Percentiles rank a stretch among this genome's conserved stretches.
phyloP scores from a whole-genome alignment of 2,113 vertebrate species.

The Strix aluco region DNA sequence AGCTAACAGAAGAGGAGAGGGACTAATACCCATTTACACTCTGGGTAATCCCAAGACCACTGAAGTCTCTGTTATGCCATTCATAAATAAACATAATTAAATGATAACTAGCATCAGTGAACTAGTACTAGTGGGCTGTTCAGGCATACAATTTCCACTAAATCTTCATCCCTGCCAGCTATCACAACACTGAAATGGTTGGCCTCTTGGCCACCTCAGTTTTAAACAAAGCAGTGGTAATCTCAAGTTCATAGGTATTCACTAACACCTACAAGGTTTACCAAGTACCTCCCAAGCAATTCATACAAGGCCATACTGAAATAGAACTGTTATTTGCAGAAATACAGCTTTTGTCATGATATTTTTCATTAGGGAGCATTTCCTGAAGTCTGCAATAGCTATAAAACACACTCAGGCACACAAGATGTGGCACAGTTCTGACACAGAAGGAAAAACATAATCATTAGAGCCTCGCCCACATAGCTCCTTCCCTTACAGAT shows the following conservation, averaged over 20 bases:
- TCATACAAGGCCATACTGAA: background rate
- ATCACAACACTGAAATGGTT: background rate
- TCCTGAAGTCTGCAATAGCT: background rate
- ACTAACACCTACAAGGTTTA: background rate
- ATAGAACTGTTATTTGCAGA: background rate
- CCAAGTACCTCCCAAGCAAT: background rate
- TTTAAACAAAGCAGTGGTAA: background rate
- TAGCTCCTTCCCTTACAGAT: background rate
- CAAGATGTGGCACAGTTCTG: background rate
- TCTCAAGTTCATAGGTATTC: background rate
- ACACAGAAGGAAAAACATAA: background rate
- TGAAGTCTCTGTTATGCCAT: background rate
- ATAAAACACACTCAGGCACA: background rate
- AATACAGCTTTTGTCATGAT: background rate
- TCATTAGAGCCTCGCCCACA: background rate
- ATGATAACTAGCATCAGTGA: background rate
- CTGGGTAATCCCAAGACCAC: background rate
- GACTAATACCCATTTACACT: background rate
- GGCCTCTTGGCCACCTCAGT: background rate
- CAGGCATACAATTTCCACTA: background rate
- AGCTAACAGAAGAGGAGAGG: background rate
- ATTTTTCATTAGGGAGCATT: background rate
- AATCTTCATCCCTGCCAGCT: background rate
- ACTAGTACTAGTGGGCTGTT: background rate
- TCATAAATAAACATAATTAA: background rate